These are phyloP conservation scores for Automeris io DNA, from an alignment of 2,888 invertebrate species.

Conservation along the genomic window DNA sequence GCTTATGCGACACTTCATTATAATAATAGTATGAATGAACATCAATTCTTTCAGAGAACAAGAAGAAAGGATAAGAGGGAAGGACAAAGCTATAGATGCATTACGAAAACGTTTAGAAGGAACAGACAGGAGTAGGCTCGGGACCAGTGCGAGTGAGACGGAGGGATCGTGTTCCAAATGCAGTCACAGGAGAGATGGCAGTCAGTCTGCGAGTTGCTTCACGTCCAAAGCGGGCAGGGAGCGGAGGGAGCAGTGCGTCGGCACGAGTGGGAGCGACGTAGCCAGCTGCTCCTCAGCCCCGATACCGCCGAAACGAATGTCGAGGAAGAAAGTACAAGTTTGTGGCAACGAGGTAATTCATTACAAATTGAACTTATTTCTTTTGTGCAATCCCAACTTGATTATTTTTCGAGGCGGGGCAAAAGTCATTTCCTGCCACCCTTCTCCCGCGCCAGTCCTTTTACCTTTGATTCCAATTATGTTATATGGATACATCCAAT, in stretches of 20 bases:
- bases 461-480: too few species aligned
- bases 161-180: constrained; percentile 25
- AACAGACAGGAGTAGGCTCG: constrained; percentile 11
- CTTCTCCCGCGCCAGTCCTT: too few species aligned
- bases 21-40: too few species aligned
- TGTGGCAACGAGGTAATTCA: constrained; percentile 26
- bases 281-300: constrained; percentile 37
- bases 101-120: constrained; percentile 26
- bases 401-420: too few species aligned
- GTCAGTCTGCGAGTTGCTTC: constrained; percentile 19
- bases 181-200: constrained; percentile 13
- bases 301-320: constrained; percentile 31
- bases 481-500: too few species aligned
- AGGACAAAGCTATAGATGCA: constrained; percentile 29
- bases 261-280: constrained; percentile 30
- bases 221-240: constrained; percentile 14
- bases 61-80: constrained; percentile 39
- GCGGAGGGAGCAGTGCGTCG: constrained; percentile 13
- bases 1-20: too few species aligned
- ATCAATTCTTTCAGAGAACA: constrained; percentile 43
- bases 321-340: constrained; percentile 24
- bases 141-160: constrained; percentile 17
- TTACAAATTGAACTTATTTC: too few species aligned
- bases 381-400: too few species aligned
- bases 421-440: too few species aligned